A percentile compares a stretch with the other conserved stretches of the same genome.
Conservation (phyloP, 2,888 invertebrate genomes). For the Ormyrus thymus region DNA sequence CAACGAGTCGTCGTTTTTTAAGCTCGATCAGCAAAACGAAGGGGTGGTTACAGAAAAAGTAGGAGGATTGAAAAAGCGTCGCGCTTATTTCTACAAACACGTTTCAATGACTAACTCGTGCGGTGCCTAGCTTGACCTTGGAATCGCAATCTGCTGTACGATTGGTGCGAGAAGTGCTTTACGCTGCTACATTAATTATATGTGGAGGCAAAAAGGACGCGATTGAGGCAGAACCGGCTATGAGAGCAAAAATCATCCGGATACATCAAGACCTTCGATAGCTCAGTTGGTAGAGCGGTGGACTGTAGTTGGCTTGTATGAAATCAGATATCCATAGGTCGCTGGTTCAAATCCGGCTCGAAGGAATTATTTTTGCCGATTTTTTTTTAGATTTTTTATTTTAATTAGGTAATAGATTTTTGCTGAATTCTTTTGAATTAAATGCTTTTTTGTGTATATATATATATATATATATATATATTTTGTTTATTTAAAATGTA, state of each 20-base stretch:
- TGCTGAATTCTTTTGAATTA: no score
- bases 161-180: neutral
- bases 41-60: no score
- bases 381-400: no score
- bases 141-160: constrained; percentile 1
- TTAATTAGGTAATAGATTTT: no score
- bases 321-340: constrained; percentile 71
- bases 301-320: constrained; percentile 75
- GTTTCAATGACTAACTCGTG: neutral
- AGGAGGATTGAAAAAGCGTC: neutral
- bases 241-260: constrained; percentile 7
- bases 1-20: no score
- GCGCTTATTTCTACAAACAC: constrained; percentile 34
- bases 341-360: constrained; percentile 73
- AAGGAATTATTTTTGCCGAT: constrained; percentile 55
- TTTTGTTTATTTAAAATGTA: no score
- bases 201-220: neutral
- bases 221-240: constrained; percentile 32
- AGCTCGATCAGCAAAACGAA: no score
- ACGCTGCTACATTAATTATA: neutral
- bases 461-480: no score
- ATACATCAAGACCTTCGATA: constrained; percentile 7
- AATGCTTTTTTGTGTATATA: no score
- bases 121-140: constrained; percentile 32
- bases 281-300: constrained; percentile 75